Percentiles rank a stretch among this genome's conserved stretches.
Evolutionary conservation across 1,140 invertebrate species (phyloP).

Genomic region (Drosophila tsacasi): DNA sequence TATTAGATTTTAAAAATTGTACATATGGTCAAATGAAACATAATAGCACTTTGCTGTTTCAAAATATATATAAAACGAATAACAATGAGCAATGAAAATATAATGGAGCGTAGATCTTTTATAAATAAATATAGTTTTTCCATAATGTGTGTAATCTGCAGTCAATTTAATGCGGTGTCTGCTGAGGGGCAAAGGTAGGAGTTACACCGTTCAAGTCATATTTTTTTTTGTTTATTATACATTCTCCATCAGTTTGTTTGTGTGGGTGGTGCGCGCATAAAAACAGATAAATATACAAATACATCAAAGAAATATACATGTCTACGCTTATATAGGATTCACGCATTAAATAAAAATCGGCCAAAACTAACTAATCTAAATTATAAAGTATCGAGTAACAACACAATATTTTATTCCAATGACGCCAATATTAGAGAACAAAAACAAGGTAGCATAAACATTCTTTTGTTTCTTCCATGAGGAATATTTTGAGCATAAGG

Average conservation of each 20-base stretch:
- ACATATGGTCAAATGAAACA: slow-evolving; percentile 24
- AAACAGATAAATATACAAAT: slow-evolving; percentile 70
- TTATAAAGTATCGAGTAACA: slow-evolving; percentile 70
- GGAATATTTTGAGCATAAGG: slow-evolving; percentile 14
- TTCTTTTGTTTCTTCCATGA: slow-evolving; percentile 4
- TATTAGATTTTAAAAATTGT: slow-evolving; percentile 35
- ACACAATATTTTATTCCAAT: slow-evolving; percentile 30
- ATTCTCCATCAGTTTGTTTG: slow-evolving; percentile 31
- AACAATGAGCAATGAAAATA: neutral
- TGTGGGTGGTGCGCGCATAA: slow-evolving; percentile 34
- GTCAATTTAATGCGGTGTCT: slow-evolving; percentile 1
- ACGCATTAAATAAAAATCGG: slow-evolving; percentile 56
- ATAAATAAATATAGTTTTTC: slow-evolving; percentile 9
- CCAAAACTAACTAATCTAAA: slow-evolving; percentile 69
- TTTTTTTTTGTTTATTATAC: slow-evolving; percentile 60
- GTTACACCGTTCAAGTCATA: neutral
- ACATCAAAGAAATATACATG: slow-evolving; percentile 49
- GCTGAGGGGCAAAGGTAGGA: slow-evolving; percentile 1
- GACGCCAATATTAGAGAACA: slow-evolving; percentile 24
- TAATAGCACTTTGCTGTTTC: slow-evolving; percentile 33
- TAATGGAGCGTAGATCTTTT: neutral
- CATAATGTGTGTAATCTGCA: neutral
- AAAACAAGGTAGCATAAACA: slow-evolving; percentile 7
- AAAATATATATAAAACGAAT: slow-evolving; percentile 24
- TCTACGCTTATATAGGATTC: slow-evolving; percentile 44